phyloP scores from a whole-genome alignment of 2,888 invertebrate species.

The Meiosimyza decipiens region DNA sequence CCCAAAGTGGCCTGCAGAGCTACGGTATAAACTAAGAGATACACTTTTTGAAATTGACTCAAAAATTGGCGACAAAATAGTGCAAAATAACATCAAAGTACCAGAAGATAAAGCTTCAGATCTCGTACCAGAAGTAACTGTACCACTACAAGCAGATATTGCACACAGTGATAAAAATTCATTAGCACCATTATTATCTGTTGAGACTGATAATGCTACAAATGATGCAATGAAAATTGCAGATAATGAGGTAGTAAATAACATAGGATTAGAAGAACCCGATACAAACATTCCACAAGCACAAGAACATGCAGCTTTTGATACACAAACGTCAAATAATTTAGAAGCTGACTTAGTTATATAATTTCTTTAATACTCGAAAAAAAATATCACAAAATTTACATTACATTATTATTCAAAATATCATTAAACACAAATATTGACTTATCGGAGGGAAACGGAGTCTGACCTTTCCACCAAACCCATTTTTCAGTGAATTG shows the following conservation, averaged over 20 bases:
- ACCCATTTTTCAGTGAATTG: no score
- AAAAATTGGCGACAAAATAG: constrained; percentile 78
- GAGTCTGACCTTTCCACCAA: no score
- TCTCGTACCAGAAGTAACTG: constrained; percentile 34
- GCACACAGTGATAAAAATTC: constrained; percentile 3
- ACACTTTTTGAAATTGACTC: constrained; percentile 79
- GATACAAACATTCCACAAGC: constrained; percentile 17
- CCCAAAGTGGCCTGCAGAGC: constrained; percentile 79
- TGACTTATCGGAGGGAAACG: no score
- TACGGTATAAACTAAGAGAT: constrained; percentile 76
- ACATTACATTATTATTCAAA: no score
- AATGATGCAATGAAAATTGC: constrained; percentile 50
- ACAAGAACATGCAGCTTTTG: constrained; percentile 24
- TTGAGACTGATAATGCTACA: constrained; percentile 38
- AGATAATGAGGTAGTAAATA: constrained; percentile 42
- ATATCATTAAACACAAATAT: no score
- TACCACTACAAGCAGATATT: constrained; percentile 27
- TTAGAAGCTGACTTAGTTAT: no score
- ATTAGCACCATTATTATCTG: constrained; percentile 8
- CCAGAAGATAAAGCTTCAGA: constrained; percentile 14
- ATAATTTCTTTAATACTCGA: no score
- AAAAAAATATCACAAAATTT: no score
- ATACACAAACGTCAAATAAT: constrained; percentile 10
- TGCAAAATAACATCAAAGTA: constrained; percentile 49
- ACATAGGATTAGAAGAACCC: constrained; percentile 23